phyloP scores from a whole-genome alignment of 2,888 invertebrate genomes.

The Campopleginae sp. region DNA sequence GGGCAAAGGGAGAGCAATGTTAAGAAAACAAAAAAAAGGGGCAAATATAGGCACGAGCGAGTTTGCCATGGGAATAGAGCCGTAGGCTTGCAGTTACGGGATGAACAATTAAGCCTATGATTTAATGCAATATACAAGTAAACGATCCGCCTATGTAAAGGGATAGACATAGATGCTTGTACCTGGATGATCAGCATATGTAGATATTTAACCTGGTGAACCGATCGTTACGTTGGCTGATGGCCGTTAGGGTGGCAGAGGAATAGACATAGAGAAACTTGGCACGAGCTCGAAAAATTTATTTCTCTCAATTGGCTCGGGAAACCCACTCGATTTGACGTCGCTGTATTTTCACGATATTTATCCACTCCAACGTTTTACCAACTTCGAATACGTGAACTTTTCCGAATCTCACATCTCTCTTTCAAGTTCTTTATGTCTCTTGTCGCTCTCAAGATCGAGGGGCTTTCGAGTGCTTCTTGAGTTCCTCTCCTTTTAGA shows the following conservation, averaged over 20 bases:
- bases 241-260: constrained; percentile 12
- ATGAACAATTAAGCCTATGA: background rate
- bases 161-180: background rate
- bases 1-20: background rate
- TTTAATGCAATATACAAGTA: constrained; percentile 14
- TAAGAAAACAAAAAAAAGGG: background rate
- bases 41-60: background rate
- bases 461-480: constrained; percentile 32
- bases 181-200: constrained; percentile 21
- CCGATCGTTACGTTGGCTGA: constrained; percentile 36
- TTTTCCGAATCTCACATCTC: constrained; percentile 29
- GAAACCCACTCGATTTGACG: constrained; percentile 52
- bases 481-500: constrained; percentile 32
- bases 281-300: constrained; percentile 65
- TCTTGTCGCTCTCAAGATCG: constrained; percentile 29
- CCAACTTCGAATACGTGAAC: constrained; percentile 26
- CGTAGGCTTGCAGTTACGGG: background rate
- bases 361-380: constrained; percentile 48
- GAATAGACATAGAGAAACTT: constrained; percentile 51
- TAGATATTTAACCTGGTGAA: constrained; percentile 51
- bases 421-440: background rate
- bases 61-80: background rate
- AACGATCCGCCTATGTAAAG: background rate
- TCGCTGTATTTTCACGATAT: constrained; percentile 46
- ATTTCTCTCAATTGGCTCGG: constrained; percentile 66